Evolutionary conservation across 2,888 invertebrate genomes (phyloP).

Genomic region (Melipona beecheii): DNA sequence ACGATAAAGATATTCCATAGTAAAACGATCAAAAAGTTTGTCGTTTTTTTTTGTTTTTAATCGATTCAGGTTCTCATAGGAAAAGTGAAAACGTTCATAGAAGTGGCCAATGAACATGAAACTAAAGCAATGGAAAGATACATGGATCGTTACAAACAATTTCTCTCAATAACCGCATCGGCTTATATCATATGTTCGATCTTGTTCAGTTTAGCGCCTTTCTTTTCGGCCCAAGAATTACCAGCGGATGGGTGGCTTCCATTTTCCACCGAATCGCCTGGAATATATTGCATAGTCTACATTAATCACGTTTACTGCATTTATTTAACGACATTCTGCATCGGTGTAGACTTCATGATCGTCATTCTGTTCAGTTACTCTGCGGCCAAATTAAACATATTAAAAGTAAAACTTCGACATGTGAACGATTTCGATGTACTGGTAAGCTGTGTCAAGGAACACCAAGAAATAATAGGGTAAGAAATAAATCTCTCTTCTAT

Average conservation of each 20-base stretch:
- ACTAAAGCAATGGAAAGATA: conserved; percentile 67
- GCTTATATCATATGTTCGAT: conserved; percentile 63
- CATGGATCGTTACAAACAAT: conserved; percentile 68
- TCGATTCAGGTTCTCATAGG: background rate
- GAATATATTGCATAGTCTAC: conserved; percentile 63
- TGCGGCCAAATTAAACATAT: conserved; percentile 70
- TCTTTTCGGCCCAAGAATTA: conserved; percentile 63
- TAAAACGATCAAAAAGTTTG: background rate
- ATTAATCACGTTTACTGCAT: conserved; percentile 65
- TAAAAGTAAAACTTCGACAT: conserved; percentile 39
- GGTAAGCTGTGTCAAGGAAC: conserved; percentile 65
- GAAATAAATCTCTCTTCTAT: conserved; percentile 19
- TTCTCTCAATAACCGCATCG: conserved; percentile 64
- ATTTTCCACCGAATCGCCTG: conserved; percentile 64
- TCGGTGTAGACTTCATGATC: conserved; percentile 71
- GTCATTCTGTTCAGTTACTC: conserved; percentile 72
- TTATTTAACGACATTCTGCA: conserved; percentile 65
- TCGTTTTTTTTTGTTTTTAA: background rate
- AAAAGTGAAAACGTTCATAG: conserved; percentile 65
- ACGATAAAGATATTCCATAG: background rate
- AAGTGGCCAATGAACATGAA: conserved; percentile 52
- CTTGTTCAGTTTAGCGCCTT: conserved; percentile 68
- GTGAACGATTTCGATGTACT: background rate
- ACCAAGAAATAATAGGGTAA: conserved; percentile 73
- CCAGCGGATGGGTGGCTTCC: conserved; percentile 76